phyloP scores from a whole-genome alignment of 2,113 vertebrate species.

The Ameiurus melas region DNA sequence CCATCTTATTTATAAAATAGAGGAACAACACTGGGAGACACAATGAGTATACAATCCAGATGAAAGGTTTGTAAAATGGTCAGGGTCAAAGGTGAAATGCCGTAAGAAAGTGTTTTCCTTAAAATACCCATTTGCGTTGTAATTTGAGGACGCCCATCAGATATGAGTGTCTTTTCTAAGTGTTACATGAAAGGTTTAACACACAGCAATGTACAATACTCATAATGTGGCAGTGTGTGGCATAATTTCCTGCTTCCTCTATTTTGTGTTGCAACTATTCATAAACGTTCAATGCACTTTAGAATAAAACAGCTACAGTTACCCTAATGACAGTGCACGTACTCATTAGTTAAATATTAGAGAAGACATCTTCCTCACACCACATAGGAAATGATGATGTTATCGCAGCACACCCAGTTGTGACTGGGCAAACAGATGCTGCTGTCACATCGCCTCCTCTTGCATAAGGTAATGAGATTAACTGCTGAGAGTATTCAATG shows the following conservation, averaged over 20 bases:
- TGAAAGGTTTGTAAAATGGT: not conserved
- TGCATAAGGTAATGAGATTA: conserved; percentile 50
- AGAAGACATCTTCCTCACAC: not conserved
- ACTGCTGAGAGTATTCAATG: conserved; percentile 50
- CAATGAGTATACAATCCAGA: not conserved
- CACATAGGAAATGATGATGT: conserved; percentile 20
- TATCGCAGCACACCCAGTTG: conserved; percentile 21
- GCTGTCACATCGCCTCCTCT: conserved; percentile 43
- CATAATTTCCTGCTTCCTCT: not conserved
- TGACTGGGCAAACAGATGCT: conserved; percentile 52
- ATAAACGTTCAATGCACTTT: not conserved
- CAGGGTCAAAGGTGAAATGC: not conserved
- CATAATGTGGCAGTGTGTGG: not conserved
- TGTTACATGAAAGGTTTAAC: not conserved
- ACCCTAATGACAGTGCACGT: not conserved
- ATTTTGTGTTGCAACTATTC: not conserved
- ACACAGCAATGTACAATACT: no score
- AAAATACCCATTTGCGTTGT: not conserved
- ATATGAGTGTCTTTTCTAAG: not conserved
- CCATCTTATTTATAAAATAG: not conserved
- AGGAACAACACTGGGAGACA: not conserved
- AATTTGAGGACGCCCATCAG: not conserved
- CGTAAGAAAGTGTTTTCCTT: not conserved
- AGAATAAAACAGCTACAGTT: not conserved
- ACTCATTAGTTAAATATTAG: conserved; percentile 7